A percentile compares a stretch with the other conserved stretches of the same genome.
Conservation (phyloP, 2,888 invertebrate species). For the Patella pellucida region DNA sequence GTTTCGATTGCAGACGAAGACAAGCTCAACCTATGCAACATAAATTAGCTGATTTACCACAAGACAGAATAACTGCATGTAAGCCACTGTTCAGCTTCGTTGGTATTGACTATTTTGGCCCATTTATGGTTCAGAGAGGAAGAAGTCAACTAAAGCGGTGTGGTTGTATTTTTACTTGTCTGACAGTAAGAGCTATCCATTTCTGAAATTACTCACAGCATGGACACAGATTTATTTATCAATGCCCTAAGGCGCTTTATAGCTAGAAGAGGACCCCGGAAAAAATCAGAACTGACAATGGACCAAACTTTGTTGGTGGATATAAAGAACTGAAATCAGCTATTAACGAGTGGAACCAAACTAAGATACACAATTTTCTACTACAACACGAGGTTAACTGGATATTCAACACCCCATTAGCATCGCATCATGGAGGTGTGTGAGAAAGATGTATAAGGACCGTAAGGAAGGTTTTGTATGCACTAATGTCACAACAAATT, state of each 20-base stretch:
- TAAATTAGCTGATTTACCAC: conserved; percentile 25
- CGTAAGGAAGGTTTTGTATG: conserved; percentile 6
- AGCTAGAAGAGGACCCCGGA: conserved; percentile 23
- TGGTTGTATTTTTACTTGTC: conserved; percentile 34
- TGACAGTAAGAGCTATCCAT: conserved; percentile 29
- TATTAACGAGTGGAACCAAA: conserved; percentile 5
- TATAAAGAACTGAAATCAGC: conserved; percentile 15
- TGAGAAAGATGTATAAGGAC: conserved; percentile 27
- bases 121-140: conserved; percentile 25
- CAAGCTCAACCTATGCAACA: conserved; percentile 14
- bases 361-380: conserved; percentile 16
- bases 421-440: conserved; percentile 35
- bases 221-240: conserved; percentile 23
- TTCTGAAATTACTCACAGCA: conserved; percentile 25
- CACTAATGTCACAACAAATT: neutral
- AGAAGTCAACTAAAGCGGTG: conserved; percentile 23
- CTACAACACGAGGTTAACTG: conserved; percentile 19
- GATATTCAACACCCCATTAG: conserved; percentile 37
- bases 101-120: conserved; percentile 30
- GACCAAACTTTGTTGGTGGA: conserved; percentile 28
- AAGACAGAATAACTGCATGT: conserved; percentile 18
- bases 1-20: conserved; percentile 9
- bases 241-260: conserved; percentile 28
- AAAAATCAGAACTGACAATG: conserved; percentile 25
- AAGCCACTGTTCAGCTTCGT: conserved; percentile 29